Evolutionary conservation across 1,140 invertebrate genomes (phyloP).

Genomic region (Rhopalosiphum padi): DNA sequence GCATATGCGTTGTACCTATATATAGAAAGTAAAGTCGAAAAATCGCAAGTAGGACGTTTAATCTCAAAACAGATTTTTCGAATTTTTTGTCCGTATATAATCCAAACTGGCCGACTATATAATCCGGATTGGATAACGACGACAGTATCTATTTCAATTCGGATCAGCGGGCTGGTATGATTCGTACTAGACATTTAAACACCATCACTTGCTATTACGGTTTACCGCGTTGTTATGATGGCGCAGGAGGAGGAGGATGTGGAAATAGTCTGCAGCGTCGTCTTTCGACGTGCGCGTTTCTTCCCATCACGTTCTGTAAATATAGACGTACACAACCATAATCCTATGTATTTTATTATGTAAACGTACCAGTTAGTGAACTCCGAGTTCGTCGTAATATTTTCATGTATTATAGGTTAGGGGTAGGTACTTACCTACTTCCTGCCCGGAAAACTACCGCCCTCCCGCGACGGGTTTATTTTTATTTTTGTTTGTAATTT

Average conservation of each 20-base stretch:
- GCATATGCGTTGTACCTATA: no score
- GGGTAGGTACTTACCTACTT: not conserved
- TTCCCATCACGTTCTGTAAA: not conserved
- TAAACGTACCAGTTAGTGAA: not conserved
- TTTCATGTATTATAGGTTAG: not conserved
- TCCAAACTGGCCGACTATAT: not conserved
- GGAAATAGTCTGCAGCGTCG: not conserved
- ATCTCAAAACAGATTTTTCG: not conserved
- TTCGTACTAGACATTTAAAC: not conserved
- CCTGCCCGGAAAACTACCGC: not conserved
- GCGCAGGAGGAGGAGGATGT: no score
- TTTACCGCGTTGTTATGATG: not conserved
- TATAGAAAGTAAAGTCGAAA: not conserved
- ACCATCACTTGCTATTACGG: not conserved
- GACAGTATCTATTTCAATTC: not conserved
- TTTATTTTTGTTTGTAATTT: no score
- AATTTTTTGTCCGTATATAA: not conserved
- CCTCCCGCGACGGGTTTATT: no score
- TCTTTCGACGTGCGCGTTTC: not conserved
- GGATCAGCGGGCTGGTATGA: not conserved
- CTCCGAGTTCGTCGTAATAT: not conserved
- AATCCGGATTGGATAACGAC: not conserved
- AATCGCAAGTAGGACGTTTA: not conserved
- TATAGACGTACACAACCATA: not conserved
- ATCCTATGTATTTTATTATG: not conserved